Base-by-base conservation (phyloP, 1,140 invertebrate species). In the Macrobrachium nipponense region DNA sequence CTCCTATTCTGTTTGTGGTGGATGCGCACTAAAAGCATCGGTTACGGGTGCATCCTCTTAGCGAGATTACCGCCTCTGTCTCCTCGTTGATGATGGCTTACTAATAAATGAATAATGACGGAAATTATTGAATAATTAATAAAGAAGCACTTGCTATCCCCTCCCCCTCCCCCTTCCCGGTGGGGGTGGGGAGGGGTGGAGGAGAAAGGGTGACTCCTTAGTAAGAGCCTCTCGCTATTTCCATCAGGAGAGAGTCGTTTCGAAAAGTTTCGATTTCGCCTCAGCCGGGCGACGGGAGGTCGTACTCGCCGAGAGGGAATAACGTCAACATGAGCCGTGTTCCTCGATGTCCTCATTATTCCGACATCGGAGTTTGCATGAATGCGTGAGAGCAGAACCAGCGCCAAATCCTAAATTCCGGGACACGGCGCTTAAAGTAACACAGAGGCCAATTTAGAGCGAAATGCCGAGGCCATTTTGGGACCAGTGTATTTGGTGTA, bases 71-170 rank as follows among this genome's bases (percentile, higher is more conserved):
- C 80, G 83, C 83, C 83, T 80, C 78, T 76, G 80, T 79, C 83
- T 80, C 82, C 20, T 62, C 77, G 72, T 77, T 86, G 83, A 80
- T 80, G 83, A 80, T 76, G 83, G 80, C 83, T 86, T 86, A 86
- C 83, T 86, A 86, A 86, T 86, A 75, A 86, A 86, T 86, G 77
- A 86, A 80, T 86, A 86, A 86, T 86, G 83, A 86, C 68, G 83
- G 83, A 80, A 86, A 86, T 86, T 86, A 86, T 80, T 86, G 83
- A 80, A 86, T 86, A 86, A 86, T 80, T 86, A 80, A 80, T 80
- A 86, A 75, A 80, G 83, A 80, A 80, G 60, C 83, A 78, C 77
- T 86, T 86, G 83, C 66, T 76, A 86, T 76, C 36, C 51, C 76
- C 68, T 66, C 73, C 76, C 73, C 73, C 73, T 51, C 59, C 18